Evolutionary conservation across 2,888 invertebrate species (phyloP).

Genomic region (Alentia gelatinosa): DNA sequence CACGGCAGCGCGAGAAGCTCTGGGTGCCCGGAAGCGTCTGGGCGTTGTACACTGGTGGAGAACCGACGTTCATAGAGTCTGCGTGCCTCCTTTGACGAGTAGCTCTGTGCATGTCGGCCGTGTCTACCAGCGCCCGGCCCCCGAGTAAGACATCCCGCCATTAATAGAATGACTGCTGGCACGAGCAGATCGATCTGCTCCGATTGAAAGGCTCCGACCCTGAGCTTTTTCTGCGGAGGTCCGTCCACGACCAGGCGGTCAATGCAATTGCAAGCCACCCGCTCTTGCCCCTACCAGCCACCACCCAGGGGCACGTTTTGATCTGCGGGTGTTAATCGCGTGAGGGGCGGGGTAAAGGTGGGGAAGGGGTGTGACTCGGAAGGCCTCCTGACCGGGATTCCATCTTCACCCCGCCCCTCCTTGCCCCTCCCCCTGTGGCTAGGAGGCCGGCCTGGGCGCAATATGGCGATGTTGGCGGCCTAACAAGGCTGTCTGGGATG

Average conservation of each 20-base stretch:
- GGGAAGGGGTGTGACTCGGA: background rate
- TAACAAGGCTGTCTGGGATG: no score
- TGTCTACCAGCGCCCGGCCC: background rate
- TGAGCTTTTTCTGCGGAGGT: background rate
- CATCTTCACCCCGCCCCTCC: background rate
- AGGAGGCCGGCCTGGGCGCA: no score
- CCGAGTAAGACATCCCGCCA: background rate
- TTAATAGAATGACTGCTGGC: slow-evolving; percentile 13
- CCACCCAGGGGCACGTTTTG: slow-evolving; percentile 2
- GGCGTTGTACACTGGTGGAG: background rate
- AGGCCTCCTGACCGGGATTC: background rate
- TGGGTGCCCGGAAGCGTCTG: background rate
- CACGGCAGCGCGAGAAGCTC: background rate
- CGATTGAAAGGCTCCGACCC: background rate
- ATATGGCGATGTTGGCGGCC: no score
- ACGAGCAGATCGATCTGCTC: slow-evolving; percentile 43
- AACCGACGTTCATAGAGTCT: no score
- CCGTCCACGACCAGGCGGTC: background rate
- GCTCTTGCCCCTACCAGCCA: background rate
- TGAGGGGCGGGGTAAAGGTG: background rate
- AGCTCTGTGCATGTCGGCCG: background rate
- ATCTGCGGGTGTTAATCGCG: background rate
- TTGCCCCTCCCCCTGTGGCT: background rate
- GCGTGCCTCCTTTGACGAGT: no score
- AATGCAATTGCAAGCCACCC: background rate